Conservation (phyloP, 53 echinoderm and acorn worm genomes). For the Patiria pectinifera region DNA sequence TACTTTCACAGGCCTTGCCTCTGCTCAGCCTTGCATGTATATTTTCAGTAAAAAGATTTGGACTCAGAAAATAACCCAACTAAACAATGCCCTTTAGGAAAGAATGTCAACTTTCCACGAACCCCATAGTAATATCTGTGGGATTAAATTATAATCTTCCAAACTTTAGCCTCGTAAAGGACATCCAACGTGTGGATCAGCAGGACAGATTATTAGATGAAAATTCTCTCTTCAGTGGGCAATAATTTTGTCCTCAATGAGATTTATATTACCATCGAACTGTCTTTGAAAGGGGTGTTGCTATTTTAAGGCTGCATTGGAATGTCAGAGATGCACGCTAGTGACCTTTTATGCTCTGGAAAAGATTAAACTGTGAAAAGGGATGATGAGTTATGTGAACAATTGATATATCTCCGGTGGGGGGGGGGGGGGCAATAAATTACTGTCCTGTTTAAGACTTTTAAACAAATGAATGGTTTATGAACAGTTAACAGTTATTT, state of each 20-base stretch:
- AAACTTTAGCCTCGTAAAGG: background rate
- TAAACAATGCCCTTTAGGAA: too few species aligned
- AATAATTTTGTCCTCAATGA: background rate
- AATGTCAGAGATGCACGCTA: background rate
- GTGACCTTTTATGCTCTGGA: background rate
- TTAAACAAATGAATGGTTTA: too few species aligned
- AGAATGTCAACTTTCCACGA: too few species aligned
- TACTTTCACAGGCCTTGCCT: too few species aligned
- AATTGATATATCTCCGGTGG: background rate
- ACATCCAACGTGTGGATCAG: background rate
- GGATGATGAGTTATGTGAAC: background rate
- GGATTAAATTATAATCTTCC: background rate
- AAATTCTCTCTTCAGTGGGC: background rate
- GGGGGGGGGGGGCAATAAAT: too few species aligned
- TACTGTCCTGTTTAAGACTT: too few species aligned
- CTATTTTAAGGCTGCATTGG: constrained; percentile 25
- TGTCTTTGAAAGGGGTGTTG: constrained; percentile 20
- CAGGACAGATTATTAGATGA: background rate
- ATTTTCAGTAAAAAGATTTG: too few species aligned
- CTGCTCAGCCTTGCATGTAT: too few species aligned
- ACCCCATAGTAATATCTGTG: background rate
- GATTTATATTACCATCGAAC: background rate
- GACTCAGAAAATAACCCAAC: too few species aligned
- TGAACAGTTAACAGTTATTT: too few species aligned
- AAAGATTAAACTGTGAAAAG: background rate